Evolutionary conservation across 2,888 invertebrate species (phyloP), one percentile per base, ranked within the genome.

Genomic region (Apomyelois bistriatella): DNA sequence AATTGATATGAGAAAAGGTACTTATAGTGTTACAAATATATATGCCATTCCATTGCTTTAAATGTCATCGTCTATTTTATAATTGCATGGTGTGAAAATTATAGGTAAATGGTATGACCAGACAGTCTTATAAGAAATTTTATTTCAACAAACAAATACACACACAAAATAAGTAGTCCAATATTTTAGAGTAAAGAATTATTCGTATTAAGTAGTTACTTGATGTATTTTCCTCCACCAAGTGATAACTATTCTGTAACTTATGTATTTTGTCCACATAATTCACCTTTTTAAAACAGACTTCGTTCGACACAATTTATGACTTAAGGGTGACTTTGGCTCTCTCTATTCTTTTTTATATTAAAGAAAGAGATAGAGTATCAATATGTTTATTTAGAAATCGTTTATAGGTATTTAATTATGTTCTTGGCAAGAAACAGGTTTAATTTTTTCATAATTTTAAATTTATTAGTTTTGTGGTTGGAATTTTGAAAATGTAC

Each of bases 341-440:
- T 64, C 53, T 82, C 81, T 66, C 70, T 65, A 53, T 78, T 70
- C 40, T 49, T 62, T 56, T 9, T 38, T 35, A 54, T 43, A 48
- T 36, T 56, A 50, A 55, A 57, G 65, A 79, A 52, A 65, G 72
- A 62, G 79, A 78, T n/a, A 52, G 48, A 57, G 30, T 5, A 54
- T 15, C 53, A 56, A 59, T 62, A 67, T 81, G 78, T 84, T 85
- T 80, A 76, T 81, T 82, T 76, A 72, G 78, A 81, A 79, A 76
- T 71, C 68, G 73, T 81, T 86, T 85, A 86, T 87, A 76, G 79
- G 75, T 76, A 78, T 87, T 86, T 85, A 87, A 86, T 83, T 79
- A 76, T 76, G 74, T 72, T 70, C 51, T 58, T 57, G 63, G 64
- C 55, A 64, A 56, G 57, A 48, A 61, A 57, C 61, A 50, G 64